Percentiles rank a stretch among this genome's conserved stretches.
These are phyloP conservation scores for Tiliacea aurago DNA, from an alignment of 2,888 invertebrate genomes.

Conservation along the genomic window DNA sequence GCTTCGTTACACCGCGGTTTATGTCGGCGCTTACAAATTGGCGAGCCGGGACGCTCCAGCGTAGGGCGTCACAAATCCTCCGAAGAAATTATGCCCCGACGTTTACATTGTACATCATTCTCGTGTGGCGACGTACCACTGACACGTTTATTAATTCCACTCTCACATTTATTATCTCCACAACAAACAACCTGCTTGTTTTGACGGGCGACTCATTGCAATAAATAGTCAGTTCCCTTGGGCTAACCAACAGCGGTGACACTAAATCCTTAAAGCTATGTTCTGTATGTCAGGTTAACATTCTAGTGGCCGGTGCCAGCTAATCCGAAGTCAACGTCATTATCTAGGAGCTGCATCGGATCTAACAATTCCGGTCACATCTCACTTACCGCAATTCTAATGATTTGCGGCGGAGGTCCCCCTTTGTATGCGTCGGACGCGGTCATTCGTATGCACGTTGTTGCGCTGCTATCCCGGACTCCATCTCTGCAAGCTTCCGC, in stretches of 20 bases:
- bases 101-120: conserved; percentile 81
- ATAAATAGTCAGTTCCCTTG: conserved; percentile 43
- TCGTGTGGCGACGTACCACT: conserved; percentile 69
- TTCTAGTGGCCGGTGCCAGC: conserved; percentile 75
- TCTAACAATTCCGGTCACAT: conserved; percentile 87
- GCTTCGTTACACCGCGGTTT: conserved; percentile 88
- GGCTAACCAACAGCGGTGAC: conserved; percentile 54
- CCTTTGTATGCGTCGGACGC: conserved; percentile 84
- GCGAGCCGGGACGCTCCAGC: conserved; percentile 79
- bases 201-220: conserved; percentile 45
- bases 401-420: conserved; percentile 87
- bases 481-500: conserved; percentile 85
- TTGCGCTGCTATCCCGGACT: conserved; percentile 79
- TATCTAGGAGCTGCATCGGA: conserved; percentile 81
- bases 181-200: conserved; percentile 59
- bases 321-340: conserved; percentile 82
- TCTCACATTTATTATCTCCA: conserved; percentile 64
- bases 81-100: conserved; percentile 76
- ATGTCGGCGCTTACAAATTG: conserved; percentile 89
- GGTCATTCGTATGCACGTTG: conserved; percentile 80
- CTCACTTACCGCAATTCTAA: conserved; percentile 88
- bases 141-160: conserved; percentile 74
- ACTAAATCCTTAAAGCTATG: conserved; percentile 58
- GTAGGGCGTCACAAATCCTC: conserved; percentile 77
- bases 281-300: conserved; percentile 68